Evolutionary conservation across 1,140 invertebrate genomes (phyloP).

Genomic region (Macrocentrus cingulum): DNA sequence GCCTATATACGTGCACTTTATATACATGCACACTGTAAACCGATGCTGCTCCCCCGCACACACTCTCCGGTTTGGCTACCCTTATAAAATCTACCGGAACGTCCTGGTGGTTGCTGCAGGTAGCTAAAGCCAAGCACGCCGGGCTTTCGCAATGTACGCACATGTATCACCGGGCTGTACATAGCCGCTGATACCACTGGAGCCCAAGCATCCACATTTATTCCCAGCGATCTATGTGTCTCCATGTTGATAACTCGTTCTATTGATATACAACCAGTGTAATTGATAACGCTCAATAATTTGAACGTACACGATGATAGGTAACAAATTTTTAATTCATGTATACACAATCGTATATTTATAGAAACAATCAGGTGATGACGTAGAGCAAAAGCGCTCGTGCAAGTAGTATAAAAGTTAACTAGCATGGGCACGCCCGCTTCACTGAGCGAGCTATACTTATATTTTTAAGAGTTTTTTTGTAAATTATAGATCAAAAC

Average conservation of each 20-base stretch:
- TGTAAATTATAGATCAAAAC: too few relatives aligned
- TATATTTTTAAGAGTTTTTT: too few relatives aligned
- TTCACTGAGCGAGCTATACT: too few relatives aligned
- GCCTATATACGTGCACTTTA: constrained; percentile 8
- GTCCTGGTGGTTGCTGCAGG: constrained; percentile 18
- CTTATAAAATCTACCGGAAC: constrained; percentile 7
- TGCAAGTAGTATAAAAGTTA: too few relatives aligned
- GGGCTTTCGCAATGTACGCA: constrained; percentile 22
- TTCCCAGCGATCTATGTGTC: constrained; percentile 18
- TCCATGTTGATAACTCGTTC: background rate
- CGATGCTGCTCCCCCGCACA: background rate
- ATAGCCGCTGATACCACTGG: constrained; percentile 14
- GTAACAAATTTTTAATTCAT: too few relatives aligned
- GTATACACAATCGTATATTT: too few relatives aligned
- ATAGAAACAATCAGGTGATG: too few relatives aligned
- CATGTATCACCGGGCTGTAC: constrained; percentile 23
- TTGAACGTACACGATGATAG: too few relatives aligned
- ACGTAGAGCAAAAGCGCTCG: too few relatives aligned
- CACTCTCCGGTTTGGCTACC: background rate
- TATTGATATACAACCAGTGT: background rate
- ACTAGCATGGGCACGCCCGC: too few relatives aligned
- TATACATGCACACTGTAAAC: background rate
- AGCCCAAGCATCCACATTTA: constrained; percentile 19
- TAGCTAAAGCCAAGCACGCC: constrained; percentile 9
- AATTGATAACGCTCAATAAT: too few relatives aligned